Base-by-base conservation (phyloP, 2,113 vertebrate species). In the Sitta europaea region DNA sequence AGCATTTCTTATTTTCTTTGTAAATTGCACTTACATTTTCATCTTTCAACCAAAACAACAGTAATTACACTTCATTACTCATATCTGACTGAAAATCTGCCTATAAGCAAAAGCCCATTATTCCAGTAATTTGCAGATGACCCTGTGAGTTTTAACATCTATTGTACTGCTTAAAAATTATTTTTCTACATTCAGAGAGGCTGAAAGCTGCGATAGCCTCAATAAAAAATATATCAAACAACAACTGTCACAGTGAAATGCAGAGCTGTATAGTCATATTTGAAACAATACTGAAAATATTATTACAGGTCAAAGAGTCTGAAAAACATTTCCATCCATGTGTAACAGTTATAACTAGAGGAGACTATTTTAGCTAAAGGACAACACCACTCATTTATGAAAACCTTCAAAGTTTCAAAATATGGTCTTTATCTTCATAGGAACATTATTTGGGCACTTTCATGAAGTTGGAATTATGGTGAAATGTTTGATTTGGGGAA, bases 81-180 rank as follows among this genome's bases (percentile, higher is more conserved):
- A 7, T 82, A 95, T 96, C 74, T 90, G 74, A 79, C 35, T 72
- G 70, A 91, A 85, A 91, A 96, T 94, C 85, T 94, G 94, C 93
- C 94, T 96, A 71, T 70, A 95, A 96, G 93, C 87, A 94, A 90
- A 85, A 83, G 47, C 62, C 45, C n/a, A 79, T 93, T 95, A 93
- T 92, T 90, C 67, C 71, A 94, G 90, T 85, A 85, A 93, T 93
- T 93, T 95, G 92, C 71, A 93, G 81, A 91, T 95, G 85, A 95
- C 92, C 84, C 51, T 55, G 42, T 65, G 74, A 92, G 66, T 65
- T 93, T 76, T 87, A 97, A 85, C 58, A 62, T 87, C 76, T 75
- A 91, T 0, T 72, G 19, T 50, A 43, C 50, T 54, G 42, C 22
- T 83, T 66, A 86, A 92, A 89, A 88, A 68, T 35, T 79, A 18